Conservation (phyloP, 2,113 vertebrate species). For the Myotis brandtii region DNA sequence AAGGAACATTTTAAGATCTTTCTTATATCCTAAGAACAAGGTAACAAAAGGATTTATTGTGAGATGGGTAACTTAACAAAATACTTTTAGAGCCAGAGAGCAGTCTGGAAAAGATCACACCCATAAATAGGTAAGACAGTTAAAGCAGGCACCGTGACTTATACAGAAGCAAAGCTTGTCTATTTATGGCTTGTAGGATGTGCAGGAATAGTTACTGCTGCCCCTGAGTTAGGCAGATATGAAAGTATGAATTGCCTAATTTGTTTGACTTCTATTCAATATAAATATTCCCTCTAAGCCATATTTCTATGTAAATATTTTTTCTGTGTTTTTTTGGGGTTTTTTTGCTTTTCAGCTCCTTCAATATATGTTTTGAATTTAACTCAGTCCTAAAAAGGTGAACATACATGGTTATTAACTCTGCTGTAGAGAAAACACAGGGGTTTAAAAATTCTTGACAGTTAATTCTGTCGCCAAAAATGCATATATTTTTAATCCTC, state of each 20-base stretch:
- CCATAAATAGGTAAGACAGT: conserved; percentile 26
- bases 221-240: neutral
- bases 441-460: neutral
- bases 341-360: neutral
- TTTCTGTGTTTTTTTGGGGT: neutral
- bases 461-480: neutral
- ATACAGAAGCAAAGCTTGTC: neutral
- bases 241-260: neutral
- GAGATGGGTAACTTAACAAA: conserved; percentile 15
- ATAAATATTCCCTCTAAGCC: neutral
- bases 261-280: neutral
- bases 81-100: neutral
- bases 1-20: neutral
- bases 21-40: conserved; percentile 45
- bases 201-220: neutral
- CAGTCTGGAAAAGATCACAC: conserved; percentile 29
- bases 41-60: neutral
- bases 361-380: conserved; percentile 13
- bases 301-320: neutral
- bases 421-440: neutral
- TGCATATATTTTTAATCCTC: too few relatives aligned
- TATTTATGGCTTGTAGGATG: neutral
- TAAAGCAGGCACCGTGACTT: neutral
- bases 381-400: neutral
- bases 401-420: neutral